These are phyloP conservation scores for Busseola fusca DNA, from an alignment of 2,888 invertebrate genomes.

Conservation along the genomic window DNA sequence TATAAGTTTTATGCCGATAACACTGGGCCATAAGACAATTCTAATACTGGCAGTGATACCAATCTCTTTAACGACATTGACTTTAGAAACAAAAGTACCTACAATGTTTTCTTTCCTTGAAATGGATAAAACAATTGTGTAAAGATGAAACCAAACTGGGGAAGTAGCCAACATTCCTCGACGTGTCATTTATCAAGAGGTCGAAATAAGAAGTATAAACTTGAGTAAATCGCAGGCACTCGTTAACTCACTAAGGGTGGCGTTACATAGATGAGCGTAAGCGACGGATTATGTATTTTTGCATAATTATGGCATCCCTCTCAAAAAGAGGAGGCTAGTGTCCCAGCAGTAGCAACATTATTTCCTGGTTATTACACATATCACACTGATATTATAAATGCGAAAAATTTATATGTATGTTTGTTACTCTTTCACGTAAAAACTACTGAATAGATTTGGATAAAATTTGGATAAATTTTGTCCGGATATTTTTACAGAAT, in stretches of 20 bases:
- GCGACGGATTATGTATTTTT: slow-evolving; percentile 10
- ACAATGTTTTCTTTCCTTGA: slow-evolving; percentile 17
- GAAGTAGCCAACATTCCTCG: slow-evolving; percentile 79
- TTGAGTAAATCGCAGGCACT: slow-evolving; percentile 77
- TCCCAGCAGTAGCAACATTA: too few species aligned
- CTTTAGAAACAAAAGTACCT: slow-evolving; percentile 20
- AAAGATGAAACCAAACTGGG: slow-evolving; percentile 62
- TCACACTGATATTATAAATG: too few species aligned
- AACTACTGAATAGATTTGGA: too few species aligned
- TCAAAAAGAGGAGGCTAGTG: too few species aligned
- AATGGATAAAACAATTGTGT: slow-evolving; percentile 57
- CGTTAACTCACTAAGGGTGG: slow-evolving; percentile 63
- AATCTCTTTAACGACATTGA: slow-evolving; percentile 21
- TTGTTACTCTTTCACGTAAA: too few species aligned
- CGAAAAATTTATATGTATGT: too few species aligned
- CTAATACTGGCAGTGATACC: neutral
- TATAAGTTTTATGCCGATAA: too few species aligned
- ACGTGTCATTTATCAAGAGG: slow-evolving; percentile 80
- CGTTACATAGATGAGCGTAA: slow-evolving; percentile 12
- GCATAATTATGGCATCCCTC: too few species aligned
- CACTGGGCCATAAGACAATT: too few species aligned
- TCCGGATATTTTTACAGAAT: too few species aligned
- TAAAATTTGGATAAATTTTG: too few species aligned
- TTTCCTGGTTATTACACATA: too few species aligned
- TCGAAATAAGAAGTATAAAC: slow-evolving; percentile 79